phyloP scores from a whole-genome alignment of 2,113 vertebrate species.

The Probosciger aterrimus region DNA sequence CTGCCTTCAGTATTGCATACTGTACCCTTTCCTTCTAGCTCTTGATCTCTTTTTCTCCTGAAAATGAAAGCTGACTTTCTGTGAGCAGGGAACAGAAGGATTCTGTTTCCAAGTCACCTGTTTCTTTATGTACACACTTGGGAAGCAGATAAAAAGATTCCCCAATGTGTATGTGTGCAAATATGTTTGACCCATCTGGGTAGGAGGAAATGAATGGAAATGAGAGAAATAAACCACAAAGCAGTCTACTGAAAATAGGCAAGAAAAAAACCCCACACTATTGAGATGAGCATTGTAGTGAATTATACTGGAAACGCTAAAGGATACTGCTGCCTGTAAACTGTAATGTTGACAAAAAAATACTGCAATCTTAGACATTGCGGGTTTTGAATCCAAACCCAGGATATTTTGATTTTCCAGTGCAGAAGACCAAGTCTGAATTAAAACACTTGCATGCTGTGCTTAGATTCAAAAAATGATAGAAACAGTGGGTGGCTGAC shows the following conservation, averaged over 20 bases:
- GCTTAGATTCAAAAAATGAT: slow-evolving; percentile 5
- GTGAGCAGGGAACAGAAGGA: background rate
- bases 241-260: background rate
- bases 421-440: background rate
- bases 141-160: background rate
- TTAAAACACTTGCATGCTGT: slow-evolving; percentile 24
- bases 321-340: background rate
- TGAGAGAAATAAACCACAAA: background rate
- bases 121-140: background rate
- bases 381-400: background rate
- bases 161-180: background rate
- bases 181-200: background rate
- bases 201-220: background rate
- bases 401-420: slow-evolving; percentile 13
- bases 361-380: background rate
- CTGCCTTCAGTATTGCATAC: background rate
- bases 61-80: background rate
- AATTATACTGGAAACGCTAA: background rate
- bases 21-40: background rate
- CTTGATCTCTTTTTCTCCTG: background rate
- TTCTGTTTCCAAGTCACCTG: background rate
- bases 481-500: background rate
- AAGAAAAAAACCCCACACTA: background rate
- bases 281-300: background rate
- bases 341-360: background rate